Base-by-base conservation (phyloP, 2,888 invertebrate genomes). In the Odontothrips loti region DNA sequence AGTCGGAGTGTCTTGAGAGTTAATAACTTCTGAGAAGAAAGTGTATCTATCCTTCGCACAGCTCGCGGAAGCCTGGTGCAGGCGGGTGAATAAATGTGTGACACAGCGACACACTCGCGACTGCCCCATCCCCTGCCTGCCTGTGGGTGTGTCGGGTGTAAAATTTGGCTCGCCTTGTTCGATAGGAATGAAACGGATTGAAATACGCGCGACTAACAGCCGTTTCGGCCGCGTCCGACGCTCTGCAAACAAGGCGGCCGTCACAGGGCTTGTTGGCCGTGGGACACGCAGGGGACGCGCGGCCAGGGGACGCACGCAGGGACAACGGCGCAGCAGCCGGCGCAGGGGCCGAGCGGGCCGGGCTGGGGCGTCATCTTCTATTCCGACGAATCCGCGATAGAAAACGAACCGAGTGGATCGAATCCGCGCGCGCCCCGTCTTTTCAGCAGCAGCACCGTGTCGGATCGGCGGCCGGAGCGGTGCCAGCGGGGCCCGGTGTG, bases 171-270 rank as follows among this genome's bases (percentile, higher is more conserved):
- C 58, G 58, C 58, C 58, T 58, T n/a, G 58, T 58, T 58, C 12
- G 12, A 58, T 58, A 58, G 58, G 58, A n/a, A 58, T 58, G 58
- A 17, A 58, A 58, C 15, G 58, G 58, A 58, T 20, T 58, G 58
- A 58, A 58, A 58, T 58, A n/a, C 58, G 58, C n/a, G 58, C 58
- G 58, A 58, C 68, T 27, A 75, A 75, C 68, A 75, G 68, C 23
- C 68, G 68, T 23, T 23, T 23, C 68, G 68, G 68, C 68, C 68
- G 68, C 68, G 68, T 27, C 23, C 68, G 68, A 6, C 68, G 68
- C 68, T 75, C 27, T 75, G 68, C 68, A 75, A 75, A 75, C 27
- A 75, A 75, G 68, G 27, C 10, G 68, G 68, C 68, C 68, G 68
- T 75, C 68, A 75, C 68, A 27, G 68, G 68, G 23, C 68, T 75